Base-by-base conservation (phyloP, 2,888 invertebrate genomes). In the Galerucella nymphaeae region DNA sequence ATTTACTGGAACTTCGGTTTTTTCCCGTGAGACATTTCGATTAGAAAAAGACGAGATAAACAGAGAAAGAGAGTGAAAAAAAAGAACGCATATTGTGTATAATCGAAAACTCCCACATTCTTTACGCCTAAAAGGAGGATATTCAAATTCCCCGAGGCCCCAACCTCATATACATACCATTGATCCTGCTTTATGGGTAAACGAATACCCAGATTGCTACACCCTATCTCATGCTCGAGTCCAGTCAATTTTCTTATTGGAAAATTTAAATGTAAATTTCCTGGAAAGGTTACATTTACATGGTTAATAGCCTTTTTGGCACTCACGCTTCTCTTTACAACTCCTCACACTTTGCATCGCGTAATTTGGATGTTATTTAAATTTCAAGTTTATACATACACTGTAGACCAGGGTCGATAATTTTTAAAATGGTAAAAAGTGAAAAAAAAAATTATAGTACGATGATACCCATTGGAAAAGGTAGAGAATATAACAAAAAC, bases 81-180 rank as follows among this genome's bases (percentile, higher is more conserved):
- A 66, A 65, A 62, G 55, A 63, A 64, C 68, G 72, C 65, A 61
- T 69, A 68, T 69, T 70, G 70, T 53, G 58, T 66, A 55, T 65
- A 70, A 73, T 70, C 66, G 73, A 70, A 66, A 70, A 70, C 70
- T 50, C 62, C 58, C 70, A 63, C 67, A 66, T 63, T 72, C 69
- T 67, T 69, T 73, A 65, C 74, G 73, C 71, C 74, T 75, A 63
- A 58, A 63, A 53, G 62, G 66, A 57, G 73, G 58, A 73, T 73
- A 73, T 73, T 73, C 77, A 79, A 80, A 80, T 79, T 80, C 79
- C 76, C 77, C 71, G 76, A 76, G 76, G 76, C 77, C 75, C 73
- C 71, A 76, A 81, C 80, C 81, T 82, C 81, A 83, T 83, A 83
- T 83, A 82, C 82, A 83, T 83, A 82, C 82, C 82, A 83, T 83